Conservation (phyloP, 2,797 vertebrate genomes). For the Poecilia gillii region DNA sequence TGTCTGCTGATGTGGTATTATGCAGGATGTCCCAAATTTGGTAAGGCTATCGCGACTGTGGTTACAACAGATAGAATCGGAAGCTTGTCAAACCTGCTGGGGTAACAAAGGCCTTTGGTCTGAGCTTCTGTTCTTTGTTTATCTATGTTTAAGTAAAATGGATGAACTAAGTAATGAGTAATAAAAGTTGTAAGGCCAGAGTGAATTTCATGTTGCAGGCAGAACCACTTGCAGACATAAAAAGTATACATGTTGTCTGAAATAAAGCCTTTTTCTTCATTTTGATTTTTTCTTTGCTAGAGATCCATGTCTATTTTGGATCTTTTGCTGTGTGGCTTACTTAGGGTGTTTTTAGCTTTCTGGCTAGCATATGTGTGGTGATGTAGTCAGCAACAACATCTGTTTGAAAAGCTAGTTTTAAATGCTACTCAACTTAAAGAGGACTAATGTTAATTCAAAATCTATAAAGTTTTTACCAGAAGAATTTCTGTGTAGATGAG, state of each 20-base stretch:
- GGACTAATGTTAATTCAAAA: not conserved
- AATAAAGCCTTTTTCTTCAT: not conserved
- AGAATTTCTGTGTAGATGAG: not conserved
- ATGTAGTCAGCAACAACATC: not conserved
- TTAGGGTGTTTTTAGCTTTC: not conserved
- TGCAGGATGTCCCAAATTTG: slow-evolving; percentile 62
- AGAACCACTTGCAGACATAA: not conserved
- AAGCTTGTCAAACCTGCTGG: slow-evolving; percentile 68
- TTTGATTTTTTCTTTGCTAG: not conserved
- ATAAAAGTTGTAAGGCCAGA: slow-evolving; percentile 21
- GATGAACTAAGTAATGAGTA: slow-evolving; percentile 5
- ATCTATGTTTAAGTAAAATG: slow-evolving; percentile 18
- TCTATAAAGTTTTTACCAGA: not conserved
- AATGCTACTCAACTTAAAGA: not conserved
- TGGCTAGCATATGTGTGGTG: not conserved
- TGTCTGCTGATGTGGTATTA: slow-evolving; percentile 49
- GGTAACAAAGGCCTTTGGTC: slow-evolving; percentile 29
- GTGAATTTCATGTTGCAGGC: not conserved
- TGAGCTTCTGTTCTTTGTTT: slow-evolving; percentile 33
- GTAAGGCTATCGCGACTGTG: slow-evolving; percentile 63
- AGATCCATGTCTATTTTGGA: not conserved
- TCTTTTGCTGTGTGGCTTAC: not conserved
- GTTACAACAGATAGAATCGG: slow-evolving; percentile 50
- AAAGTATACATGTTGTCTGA: not conserved
- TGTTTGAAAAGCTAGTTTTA: not conserved